Percentiles rank a stretch among this genome's conserved stretches.
Conservation (phyloP, 2,797 vertebrate species). For the Sebastes elongatus region DNA sequence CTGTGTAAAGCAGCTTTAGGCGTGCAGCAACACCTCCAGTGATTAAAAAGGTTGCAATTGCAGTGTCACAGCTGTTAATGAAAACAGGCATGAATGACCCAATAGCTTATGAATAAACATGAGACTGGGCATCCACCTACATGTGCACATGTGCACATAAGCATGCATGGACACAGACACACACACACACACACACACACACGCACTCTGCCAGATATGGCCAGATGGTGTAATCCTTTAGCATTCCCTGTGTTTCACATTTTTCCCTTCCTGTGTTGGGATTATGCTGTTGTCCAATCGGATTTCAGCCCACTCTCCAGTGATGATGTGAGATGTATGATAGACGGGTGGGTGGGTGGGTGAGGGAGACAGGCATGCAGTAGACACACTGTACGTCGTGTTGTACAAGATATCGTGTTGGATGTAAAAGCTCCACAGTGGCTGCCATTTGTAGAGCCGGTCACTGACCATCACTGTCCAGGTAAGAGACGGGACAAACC, state of each 20-base stretch:
- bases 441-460: neutral
- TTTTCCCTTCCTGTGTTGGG: constrained; percentile 59
- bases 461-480: constrained; percentile 31
- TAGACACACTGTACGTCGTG: neutral
- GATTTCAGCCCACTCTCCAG: constrained; percentile 60
- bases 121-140: constrained; percentile 5
- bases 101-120: constrained; percentile 53
- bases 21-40: constrained; percentile 29
- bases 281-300: constrained; percentile 75
- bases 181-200: constrained; percentile 32
- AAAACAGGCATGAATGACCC: constrained; percentile 52
- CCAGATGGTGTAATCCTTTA: constrained; percentile 80
- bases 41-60: constrained; percentile 5
- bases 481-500: constrained; percentile 45
- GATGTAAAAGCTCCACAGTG: neutral
- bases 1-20: constrained; percentile 15
- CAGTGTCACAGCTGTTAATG: constrained; percentile 32
- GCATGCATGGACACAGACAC: constrained; percentile 7
- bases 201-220: constrained; percentile 30
- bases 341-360: constrained; percentile 26
- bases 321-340: constrained; percentile 70
- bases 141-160: neutral
- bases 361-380: constrained; percentile 39
- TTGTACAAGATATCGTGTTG: neutral
- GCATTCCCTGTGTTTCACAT: constrained; percentile 70